Evolutionary conservation across 2,888 invertebrate genomes (phyloP).

Genomic region (Caenorhabditis sp.): DNA sequence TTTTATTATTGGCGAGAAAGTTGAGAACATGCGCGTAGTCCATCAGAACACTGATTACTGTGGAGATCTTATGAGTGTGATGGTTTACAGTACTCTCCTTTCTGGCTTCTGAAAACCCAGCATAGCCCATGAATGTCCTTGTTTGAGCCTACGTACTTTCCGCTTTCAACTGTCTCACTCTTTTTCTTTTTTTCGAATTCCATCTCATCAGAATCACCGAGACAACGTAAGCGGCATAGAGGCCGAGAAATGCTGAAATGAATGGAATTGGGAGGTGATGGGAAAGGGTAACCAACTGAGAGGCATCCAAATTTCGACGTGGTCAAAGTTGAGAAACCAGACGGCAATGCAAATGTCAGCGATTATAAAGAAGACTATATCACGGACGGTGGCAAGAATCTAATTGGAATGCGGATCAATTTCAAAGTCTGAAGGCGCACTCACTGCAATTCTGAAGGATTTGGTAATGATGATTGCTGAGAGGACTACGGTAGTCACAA

Average conservation of each 20-base stretch:
- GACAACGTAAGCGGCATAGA: constrained; percentile 81
- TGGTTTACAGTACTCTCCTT: constrained; percentile 39
- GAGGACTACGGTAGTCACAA: constrained; percentile 83
- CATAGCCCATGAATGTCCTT: background rate
- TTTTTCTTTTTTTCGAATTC: constrained; percentile 33
- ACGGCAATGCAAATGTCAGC: constrained; percentile 81
- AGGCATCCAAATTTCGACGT: constrained; percentile 80
- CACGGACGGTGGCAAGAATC: constrained; percentile 79
- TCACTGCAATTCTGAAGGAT: constrained; percentile 81
- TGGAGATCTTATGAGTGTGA: constrained; percentile 42
- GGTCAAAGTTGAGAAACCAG: constrained; percentile 81
- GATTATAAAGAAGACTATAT: constrained; percentile 81
- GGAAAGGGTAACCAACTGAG: constrained; percentile 8
- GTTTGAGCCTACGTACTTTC: constrained; percentile 9
- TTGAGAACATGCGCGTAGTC: constrained; percentile 33
- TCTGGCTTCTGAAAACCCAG: constrained; percentile 17
- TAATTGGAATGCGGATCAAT: background rate
- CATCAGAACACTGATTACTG: constrained; percentile 40
- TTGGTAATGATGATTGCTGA: constrained; percentile 82
- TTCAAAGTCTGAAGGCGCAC: background rate
- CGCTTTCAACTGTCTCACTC: constrained; percentile 1
- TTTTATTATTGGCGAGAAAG: constrained; percentile 32
- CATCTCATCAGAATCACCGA: constrained; percentile 80
- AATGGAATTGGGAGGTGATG: background rate
- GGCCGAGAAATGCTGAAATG: constrained; percentile 80